Evolutionary conservation across 37 sponge, comb jelly and placozoan species (phyloP).

Genomic region (Haliclona indistincta): DNA sequence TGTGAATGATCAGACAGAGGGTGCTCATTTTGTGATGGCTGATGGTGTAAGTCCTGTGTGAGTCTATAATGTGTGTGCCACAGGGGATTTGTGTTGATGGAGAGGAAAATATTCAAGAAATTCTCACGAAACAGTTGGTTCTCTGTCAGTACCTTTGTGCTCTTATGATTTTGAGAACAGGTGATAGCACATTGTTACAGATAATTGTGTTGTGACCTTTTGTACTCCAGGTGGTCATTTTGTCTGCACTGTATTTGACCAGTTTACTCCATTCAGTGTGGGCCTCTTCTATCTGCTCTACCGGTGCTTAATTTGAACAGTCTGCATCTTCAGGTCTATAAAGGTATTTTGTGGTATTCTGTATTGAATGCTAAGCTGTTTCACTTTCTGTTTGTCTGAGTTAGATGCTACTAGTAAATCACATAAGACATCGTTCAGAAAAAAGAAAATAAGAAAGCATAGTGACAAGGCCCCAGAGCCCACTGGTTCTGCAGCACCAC

Average conservation of each 20-base stretch:
- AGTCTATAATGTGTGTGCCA: not conserved
- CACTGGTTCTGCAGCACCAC: slow-evolving; percentile 9
- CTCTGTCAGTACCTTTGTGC: slow-evolving; percentile 95
- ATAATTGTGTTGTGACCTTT: too few species aligned
- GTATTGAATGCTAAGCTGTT: too few species aligned
- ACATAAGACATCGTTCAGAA: too few species aligned
- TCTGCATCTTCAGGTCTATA: too few species aligned
- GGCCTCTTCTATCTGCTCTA: slow-evolving; percentile 90
- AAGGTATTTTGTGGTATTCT: too few species aligned
- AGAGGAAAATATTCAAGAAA: slow-evolving; percentile 95
- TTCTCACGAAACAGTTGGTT: slow-evolving; percentile 88
- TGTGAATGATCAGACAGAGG: slow-evolving; percentile 84
- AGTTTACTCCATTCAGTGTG: slow-evolving; percentile 93
- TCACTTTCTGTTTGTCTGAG: too few species aligned
- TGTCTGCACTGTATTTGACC: slow-evolving; percentile 93
- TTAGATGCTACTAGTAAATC: too few species aligned
- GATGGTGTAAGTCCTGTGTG: slow-evolving; percentile 91
- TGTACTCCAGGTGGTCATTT: slow-evolving; percentile 84
- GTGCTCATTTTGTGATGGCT: slow-evolving; percentile 97
- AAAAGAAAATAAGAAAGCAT: not conserved
- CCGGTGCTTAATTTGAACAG: slow-evolving; percentile 43
- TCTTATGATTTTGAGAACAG: slow-evolving; percentile 80
- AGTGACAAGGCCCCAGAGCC: not conserved
- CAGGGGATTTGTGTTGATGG: slow-evolving; percentile 62
- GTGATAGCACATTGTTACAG: slow-evolving; percentile 17